Base-by-base conservation (phyloP, 1,140 invertebrate genomes). In the Bombus turneri region DNA sequence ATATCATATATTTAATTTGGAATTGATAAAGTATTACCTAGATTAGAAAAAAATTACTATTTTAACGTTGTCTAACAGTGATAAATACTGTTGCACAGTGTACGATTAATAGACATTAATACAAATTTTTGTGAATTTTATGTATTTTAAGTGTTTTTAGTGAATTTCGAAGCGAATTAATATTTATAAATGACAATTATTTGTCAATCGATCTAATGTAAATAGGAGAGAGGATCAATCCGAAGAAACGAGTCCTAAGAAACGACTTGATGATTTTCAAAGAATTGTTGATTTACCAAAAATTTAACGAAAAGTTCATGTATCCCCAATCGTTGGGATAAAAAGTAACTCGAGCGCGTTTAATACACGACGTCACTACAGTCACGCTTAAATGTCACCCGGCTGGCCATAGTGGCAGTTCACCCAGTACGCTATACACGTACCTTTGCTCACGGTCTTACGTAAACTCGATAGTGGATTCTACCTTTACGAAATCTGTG, bases 301-400 rank as follows among this genome's bases (percentile, higher is more conserved):
- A 8, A 43, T 22, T 31, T 43, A 43, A 43, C 28, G 8, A 10
- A 47, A 43, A 3, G 18, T 31, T 28, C 31, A 10, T 10, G 18
- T 13, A 41, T 18, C 37, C 28, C 22, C 37, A 9, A 13, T 8
- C 31, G 6, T 22, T 18, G 41, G 5, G 28, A 28, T 68, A 31
- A 34, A 80, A 47, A 22, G 31, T 8, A 72, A 81, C 37, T 39
- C 69, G 68, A 72, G 53, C 43, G 43, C 12, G 28, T 72, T 81
- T 53, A 37, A 66, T 47, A 39, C 41, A 43, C 31, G 57, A 82
- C 59, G 72, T 57, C 37, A 22, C 53, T 37, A 59, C 4, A 47
- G 39, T 18, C 37, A 72, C 75, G 64, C 41, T 79, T 79, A 84
- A 84, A 72, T 84, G 76, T 72, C 83, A 80, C 3, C 73, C 73